phyloP scores from a whole-genome alignment of 2,113 vertebrate genomes.

The Amazona vittata region DNA sequence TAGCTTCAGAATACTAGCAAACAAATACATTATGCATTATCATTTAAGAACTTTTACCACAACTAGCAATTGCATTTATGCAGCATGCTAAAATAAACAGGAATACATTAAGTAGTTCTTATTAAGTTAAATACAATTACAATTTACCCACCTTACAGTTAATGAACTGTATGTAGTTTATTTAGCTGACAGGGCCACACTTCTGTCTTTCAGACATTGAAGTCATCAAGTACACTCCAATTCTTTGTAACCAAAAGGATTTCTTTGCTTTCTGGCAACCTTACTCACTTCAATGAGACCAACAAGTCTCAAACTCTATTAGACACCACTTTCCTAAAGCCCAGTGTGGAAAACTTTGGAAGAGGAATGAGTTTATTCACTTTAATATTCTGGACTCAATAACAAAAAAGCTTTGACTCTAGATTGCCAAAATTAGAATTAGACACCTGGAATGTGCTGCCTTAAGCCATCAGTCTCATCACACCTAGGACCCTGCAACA shows the following conservation, averaged over 20 bases:
- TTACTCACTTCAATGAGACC: background rate
- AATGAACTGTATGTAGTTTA: background rate
- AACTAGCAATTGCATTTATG: background rate
- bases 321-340: background rate
- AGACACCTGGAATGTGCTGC: accelerated
- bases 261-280: background rate
- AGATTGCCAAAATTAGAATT: background rate
- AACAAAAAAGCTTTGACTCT: background rate
- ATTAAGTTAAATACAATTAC: background rate
- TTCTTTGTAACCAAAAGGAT: background rate
- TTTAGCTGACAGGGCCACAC: background rate
- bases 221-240: background rate
- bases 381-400: background rate
- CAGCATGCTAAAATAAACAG: background rate
- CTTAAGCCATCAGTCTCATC: background rate
- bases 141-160: background rate
- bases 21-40: background rate
- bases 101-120: background rate
- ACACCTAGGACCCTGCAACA: background rate
- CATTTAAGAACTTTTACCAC: background rate
- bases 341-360: background rate
- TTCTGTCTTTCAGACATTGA: background rate
- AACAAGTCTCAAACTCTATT: background rate
- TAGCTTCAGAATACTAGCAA: background rate
- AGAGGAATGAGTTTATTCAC: background rate